These are phyloP conservation scores for Blera fallax DNA, from an alignment of 2,888 invertebrate genomes.

Conservation along the genomic window DNA sequence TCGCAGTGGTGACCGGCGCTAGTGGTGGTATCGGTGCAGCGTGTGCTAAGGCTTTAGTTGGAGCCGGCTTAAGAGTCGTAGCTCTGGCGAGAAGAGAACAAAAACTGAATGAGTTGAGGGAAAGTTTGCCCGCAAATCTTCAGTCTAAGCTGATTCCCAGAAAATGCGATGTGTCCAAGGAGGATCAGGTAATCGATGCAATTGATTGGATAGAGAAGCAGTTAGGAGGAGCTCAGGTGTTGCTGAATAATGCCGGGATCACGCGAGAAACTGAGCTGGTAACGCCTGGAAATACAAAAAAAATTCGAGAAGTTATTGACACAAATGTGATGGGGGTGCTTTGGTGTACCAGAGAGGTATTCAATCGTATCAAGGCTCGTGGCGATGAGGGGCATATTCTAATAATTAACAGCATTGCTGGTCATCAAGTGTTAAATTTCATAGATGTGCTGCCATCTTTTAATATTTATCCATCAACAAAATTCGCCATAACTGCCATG, in stretches of 20 bases:
- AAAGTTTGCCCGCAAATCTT: conserved; percentile 75
- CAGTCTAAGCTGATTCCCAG: conserved; percentile 80
- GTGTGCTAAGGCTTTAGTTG: conserved; percentile 55
- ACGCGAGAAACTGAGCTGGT: conserved; percentile 78
- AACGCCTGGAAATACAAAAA: conserved; percentile 77
- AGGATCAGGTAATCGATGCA: conserved; percentile 83
- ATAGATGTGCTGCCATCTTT: conserved; percentile 79
- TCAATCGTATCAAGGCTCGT: conserved; percentile 82
- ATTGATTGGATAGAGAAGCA: conserved; percentile 83
- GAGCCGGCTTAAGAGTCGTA: conserved; percentile 84
- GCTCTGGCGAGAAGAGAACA: conserved; percentile 83
- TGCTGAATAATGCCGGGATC: conserved; percentile 84
- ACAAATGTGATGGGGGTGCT: conserved; percentile 83
- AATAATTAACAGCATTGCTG: conserved; percentile 82
- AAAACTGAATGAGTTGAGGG: conserved; percentile 77
- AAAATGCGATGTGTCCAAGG: conserved; percentile 83
- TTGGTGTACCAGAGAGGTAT: conserved; percentile 83
- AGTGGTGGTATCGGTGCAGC: conserved; percentile 84
- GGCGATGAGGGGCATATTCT: conserved; percentile 83
- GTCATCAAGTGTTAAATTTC: conserved; percentile 80
- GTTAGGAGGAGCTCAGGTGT: conserved; percentile 83
- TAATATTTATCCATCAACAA: conserved; percentile 81
- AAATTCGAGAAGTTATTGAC: conserved; percentile 81
- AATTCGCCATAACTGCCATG: conserved; percentile 81
- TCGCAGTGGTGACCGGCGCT: conserved; percentile 86